Evolutionary conservation across 2,797 vertebrate species (phyloP).

Genomic region (Taenioides sp.): DNA sequence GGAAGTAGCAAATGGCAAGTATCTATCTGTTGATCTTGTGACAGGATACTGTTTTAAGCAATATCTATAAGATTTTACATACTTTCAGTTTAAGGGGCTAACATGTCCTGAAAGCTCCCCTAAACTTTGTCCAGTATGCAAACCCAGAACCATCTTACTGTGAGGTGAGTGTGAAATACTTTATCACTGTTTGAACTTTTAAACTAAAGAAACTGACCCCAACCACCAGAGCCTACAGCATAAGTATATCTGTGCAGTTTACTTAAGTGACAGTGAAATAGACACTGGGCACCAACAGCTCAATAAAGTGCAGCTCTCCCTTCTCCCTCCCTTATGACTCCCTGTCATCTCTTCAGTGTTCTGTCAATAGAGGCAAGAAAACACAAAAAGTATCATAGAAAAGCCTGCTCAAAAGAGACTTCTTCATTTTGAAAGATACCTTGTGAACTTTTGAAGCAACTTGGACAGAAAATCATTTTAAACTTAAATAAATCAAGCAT

Average conservation of each 20-base stretch:
- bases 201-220: not conserved
- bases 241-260: not conserved
- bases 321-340: not conserved
- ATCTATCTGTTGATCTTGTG: too few relatives aligned
- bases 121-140: too few relatives aligned
- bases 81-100: too few relatives aligned
- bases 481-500: not conserved
- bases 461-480: not conserved
- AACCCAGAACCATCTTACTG: too few relatives aligned
- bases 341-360: slow-evolving; percentile 2
- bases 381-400: not conserved
- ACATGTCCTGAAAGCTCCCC: too few relatives aligned
- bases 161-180: too few relatives aligned
- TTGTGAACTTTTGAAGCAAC: not conserved
- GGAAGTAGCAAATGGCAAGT: too few relatives aligned
- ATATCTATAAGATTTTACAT: too few relatives aligned
- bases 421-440: not conserved
- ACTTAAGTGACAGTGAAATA: not conserved
- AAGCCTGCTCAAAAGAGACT: not conserved
- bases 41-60: too few relatives aligned
- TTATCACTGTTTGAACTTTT: not conserved
- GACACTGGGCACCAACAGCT: not conserved
- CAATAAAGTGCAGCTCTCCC: slow-evolving; percentile 6
- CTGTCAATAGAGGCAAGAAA: slow-evolving; percentile 4
- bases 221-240: not conserved